Percentiles rank a stretch among this genome's conserved stretches.
phyloP scores from a whole-genome alignment of 2,888 invertebrate species.

The Hydroisotoma schaefferi region DNA sequence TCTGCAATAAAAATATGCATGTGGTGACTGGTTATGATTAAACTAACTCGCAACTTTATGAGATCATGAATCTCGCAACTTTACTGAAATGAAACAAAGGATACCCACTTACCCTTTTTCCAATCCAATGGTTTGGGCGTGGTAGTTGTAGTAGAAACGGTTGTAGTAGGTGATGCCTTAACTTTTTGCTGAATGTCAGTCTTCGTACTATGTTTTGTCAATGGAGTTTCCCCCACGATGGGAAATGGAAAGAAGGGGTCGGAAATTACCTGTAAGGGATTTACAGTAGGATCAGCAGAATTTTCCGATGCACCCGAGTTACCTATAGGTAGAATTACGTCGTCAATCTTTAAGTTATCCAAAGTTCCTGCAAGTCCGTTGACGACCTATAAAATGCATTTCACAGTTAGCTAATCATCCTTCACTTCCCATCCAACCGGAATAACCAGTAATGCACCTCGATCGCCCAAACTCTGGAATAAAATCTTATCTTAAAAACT shows the following conservation, averaged over 20 bases:
- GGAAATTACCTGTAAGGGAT: slow-evolving; percentile 34
- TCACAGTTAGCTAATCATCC: background rate
- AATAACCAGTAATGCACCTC: too few relatives aligned
- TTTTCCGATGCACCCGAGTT: slow-evolving; percentile 9
- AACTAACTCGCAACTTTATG: background rate
- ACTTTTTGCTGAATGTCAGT: slow-evolving; percentile 13
- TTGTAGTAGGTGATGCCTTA: slow-evolving; percentile 15
- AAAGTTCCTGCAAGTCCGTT: slow-evolving; percentile 47
- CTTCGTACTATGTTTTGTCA: slow-evolving; percentile 28
- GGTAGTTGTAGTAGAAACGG: slow-evolving; percentile 31
- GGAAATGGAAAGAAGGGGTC: slow-evolving; percentile 41
- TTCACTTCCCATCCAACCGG: too few relatives aligned
- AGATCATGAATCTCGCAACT: background rate
- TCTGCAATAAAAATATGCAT: slow-evolving; percentile 57
- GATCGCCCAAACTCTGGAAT: too few relatives aligned
- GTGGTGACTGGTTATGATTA: background rate
- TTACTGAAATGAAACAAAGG: background rate
- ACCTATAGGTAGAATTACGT: slow-evolving; percentile 36
- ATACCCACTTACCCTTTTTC: slow-evolving; percentile 41
- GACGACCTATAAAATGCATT: slow-evolving; percentile 36
- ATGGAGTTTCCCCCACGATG: slow-evolving; percentile 27
- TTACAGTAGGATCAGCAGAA: slow-evolving; percentile 20
- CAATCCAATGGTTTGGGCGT: slow-evolving; percentile 46
- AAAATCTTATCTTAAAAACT: background rate
- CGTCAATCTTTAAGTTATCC: slow-evolving; percentile 44